phyloP scores from a whole-genome alignment of 2,888 invertebrate genomes.

The Dermolepida albohirtum region DNA sequence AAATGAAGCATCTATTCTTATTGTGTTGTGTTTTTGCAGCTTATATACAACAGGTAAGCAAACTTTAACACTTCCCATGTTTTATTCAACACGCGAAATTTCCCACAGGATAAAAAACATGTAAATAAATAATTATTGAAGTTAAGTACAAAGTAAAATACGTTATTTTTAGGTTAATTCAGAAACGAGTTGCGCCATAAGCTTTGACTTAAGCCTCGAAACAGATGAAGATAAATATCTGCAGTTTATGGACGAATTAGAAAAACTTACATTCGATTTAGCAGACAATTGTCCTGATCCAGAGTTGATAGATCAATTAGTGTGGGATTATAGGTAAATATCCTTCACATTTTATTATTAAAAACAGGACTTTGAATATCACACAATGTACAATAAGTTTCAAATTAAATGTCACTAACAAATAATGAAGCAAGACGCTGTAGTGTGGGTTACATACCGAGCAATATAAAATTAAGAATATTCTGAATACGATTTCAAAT shows the following conservation, averaged over 20 bases:
- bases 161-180: not conserved
- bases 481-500: too few species aligned
- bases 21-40: not conserved
- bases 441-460: too few species aligned
- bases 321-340: slow-evolving; percentile 23
- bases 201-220: slow-evolving; percentile 4
- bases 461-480: too few species aligned
- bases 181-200: not conserved
- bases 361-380: too few species aligned
- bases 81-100: not conserved
- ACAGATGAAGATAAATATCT: slow-evolving; percentile 5
- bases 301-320: not conserved
- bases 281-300: slow-evolving; percentile 9
- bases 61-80: not conserved
- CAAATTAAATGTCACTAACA: too few species aligned
- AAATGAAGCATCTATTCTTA: not conserved
- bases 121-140: not conserved
- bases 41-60: not conserved
- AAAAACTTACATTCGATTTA: not conserved
- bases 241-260: slow-evolving; percentile 14
- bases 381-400: too few species aligned
- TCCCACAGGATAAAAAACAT: not conserved
- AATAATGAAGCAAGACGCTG: too few species aligned
- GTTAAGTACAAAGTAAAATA: not conserved
- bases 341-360: too few species aligned